A percentile compares a stretch with the other conserved stretches of the same genome.
These are phyloP conservation scores for Channa striata DNA, from an alignment of 2,797 vertebrate genomes.

Conservation along the genomic window DNA sequence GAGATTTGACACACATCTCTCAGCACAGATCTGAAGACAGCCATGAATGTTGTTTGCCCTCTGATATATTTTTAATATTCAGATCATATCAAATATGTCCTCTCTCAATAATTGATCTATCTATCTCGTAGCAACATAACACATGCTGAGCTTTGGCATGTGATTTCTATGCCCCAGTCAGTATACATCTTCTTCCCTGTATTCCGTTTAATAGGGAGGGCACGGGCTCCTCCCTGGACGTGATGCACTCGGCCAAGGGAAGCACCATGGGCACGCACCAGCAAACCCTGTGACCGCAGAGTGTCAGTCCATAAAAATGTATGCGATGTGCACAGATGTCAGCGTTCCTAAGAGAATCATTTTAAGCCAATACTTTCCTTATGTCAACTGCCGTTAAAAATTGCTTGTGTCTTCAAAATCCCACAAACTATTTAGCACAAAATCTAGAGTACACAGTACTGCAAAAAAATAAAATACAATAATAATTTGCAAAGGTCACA, in stretches of 20 bases:
- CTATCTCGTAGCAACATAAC: slow-evolving; percentile 75
- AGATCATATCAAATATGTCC: slow-evolving; percentile 80
- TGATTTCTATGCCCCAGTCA: slow-evolving; percentile 65
- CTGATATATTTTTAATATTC: slow-evolving; percentile 85
- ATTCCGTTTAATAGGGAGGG: slow-evolving; percentile 46
- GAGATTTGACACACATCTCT: slow-evolving; percentile 82
- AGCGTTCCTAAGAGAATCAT: slow-evolving; percentile 1
- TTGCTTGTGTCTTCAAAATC: neutral
- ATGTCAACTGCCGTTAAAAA: neutral
- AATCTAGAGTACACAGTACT: neutral
- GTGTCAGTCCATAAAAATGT: slow-evolving; percentile 24
- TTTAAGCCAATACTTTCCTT: neutral
- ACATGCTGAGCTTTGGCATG: slow-evolving; percentile 73
- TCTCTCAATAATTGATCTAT: slow-evolving; percentile 82
- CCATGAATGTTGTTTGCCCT: slow-evolving; percentile 78
- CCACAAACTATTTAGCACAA: neutral
- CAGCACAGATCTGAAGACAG: slow-evolving; percentile 79
- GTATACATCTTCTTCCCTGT: slow-evolving; percentile 43
- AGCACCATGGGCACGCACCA: slow-evolving; percentile 41
- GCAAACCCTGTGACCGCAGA: slow-evolving; percentile 50
- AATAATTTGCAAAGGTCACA: slow-evolving; percentile 32
- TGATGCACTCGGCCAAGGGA: slow-evolving; percentile 56
- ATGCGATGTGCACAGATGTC: slow-evolving; percentile 11
- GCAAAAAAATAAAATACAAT: slow-evolving; percentile 1
- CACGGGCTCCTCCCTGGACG: slow-evolving; percentile 45